Percentiles rank a stretch among this genome's conserved stretches.
Evolutionary conservation across 2,888 invertebrate genomes (phyloP).

Genomic region (Plemyria rubiginata): DNA sequence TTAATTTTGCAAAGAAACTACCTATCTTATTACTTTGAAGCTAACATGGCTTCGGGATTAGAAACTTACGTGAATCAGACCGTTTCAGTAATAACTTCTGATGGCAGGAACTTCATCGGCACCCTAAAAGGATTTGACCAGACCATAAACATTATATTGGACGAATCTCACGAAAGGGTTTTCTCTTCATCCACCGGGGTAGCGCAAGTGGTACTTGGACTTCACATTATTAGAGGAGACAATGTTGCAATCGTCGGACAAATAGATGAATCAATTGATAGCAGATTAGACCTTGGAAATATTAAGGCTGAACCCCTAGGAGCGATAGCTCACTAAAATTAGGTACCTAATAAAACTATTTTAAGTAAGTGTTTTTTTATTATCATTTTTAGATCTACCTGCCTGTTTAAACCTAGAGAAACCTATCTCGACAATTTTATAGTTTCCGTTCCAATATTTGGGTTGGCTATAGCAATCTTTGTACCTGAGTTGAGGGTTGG

Average conservation of each 20-base stretch:
- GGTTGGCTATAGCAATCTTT: too few relatives aligned
- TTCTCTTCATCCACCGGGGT: slow-evolving; percentile 97
- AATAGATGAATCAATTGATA: slow-evolving; percentile 93
- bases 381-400: background rate
- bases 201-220: slow-evolving; percentile 93
- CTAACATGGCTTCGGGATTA: slow-evolving; percentile 91
- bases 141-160: slow-evolving; percentile 98
- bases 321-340: slow-evolving; percentile 89
- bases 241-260: slow-evolving; percentile 97
- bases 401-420: background rate
- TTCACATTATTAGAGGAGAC: slow-evolving; percentile 99
- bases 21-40: background rate
- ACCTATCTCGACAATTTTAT: too few relatives aligned
- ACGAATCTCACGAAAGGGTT: slow-evolving; percentile 99
- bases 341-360: slow-evolving; percentile 58
- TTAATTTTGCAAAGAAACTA: too few relatives aligned
- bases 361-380: slow-evolving; percentile 28
- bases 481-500: too few relatives aligned
- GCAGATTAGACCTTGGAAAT: slow-evolving; percentile 90
- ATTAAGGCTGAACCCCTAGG: slow-evolving; percentile 94
- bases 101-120: slow-evolving; percentile 98
- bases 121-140: slow-evolving; percentile 99
- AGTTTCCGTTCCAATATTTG: too few relatives aligned
- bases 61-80: slow-evolving; percentile 96
- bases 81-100: slow-evolving; percentile 97